These are phyloP conservation scores for Chloropsis hardwickii DNA, from an alignment of 2,113 vertebrate species.

Conservation along the genomic window DNA sequence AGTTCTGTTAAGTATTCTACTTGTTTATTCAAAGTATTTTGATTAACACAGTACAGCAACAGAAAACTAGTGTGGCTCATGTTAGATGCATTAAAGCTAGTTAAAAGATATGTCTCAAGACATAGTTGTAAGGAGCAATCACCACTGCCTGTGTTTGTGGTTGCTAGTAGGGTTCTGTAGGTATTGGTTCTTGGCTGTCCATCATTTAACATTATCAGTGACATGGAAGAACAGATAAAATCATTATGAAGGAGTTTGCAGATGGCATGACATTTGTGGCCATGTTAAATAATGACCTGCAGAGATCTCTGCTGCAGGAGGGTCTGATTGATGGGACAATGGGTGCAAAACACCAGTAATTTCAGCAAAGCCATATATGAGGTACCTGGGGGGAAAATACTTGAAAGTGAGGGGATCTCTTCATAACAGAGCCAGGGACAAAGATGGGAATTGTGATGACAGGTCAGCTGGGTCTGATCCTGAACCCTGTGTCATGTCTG, in stretches of 20 bases:
- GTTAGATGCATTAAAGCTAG: not conserved
- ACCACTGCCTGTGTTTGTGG: not conserved
- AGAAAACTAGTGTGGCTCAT: not conserved
- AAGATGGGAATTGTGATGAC: not conserved
- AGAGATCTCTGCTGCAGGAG: not conserved
- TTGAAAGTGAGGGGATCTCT: not conserved
- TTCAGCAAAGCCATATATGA: not conserved
- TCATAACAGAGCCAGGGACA: not conserved
- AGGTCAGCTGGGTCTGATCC: not conserved
- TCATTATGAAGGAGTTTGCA: not conserved
- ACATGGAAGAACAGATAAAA: slow-evolving; percentile 29
- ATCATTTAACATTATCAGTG: not conserved
- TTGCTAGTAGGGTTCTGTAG: not conserved
- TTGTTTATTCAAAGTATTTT: not conserved
- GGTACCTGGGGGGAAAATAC: not conserved
- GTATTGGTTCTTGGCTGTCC: not conserved
- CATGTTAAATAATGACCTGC: not conserved
- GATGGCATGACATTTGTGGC: not conserved
- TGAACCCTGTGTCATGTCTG: not conserved
- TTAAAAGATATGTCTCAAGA: not conserved
- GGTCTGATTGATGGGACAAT: not conserved
- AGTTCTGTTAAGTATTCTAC: not conserved
- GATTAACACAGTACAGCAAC: not conserved
- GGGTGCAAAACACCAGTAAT: not conserved
- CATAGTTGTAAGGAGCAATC: not conserved